Evolutionary conservation across 2,888 invertebrate genomes (phyloP).

Genomic region (Caenorhabditis angaria): DNA sequence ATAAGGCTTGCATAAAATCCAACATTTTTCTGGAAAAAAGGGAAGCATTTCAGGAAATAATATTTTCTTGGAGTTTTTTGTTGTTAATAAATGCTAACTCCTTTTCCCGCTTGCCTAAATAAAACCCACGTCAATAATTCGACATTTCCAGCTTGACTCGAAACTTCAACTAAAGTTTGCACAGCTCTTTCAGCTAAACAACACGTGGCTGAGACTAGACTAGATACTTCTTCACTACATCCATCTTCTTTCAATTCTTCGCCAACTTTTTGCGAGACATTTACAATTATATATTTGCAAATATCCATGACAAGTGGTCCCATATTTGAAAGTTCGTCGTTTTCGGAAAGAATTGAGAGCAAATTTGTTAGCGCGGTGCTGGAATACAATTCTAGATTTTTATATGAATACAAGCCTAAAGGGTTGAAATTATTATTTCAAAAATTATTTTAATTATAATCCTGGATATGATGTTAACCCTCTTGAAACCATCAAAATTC

Average conservation of each 20-base stretch:
- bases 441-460: no score
- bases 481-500: no score
- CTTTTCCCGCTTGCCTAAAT: neutral
- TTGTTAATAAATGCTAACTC: neutral
- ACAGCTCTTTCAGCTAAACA: constrained; percentile 42
- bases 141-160: constrained; percentile 19
- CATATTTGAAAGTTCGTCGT: constrained; percentile 54
- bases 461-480: no score
- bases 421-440: no score
- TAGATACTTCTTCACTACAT: constrained; percentile 41
- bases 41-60: neutral
- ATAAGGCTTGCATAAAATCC: constrained; percentile 31
- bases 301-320: constrained; percentile 45
- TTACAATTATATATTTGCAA: constrained; percentile 45
- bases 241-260: constrained; percentile 40
- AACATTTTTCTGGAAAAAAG: constrained; percentile 17
- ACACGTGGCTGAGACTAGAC: constrained; percentile 49
- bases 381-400: neutral
- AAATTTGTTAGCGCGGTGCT: constrained; percentile 57
- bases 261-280: constrained; percentile 42
- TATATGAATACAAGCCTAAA: neutral
- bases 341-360: constrained; percentile 51
- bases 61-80: neutral
- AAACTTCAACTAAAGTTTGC: constrained; percentile 38
- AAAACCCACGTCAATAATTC: constrained; percentile 7